Evolutionary conservation across 1,140 invertebrate species (phyloP), one percentile per base, ranked within the genome.

Genomic region (Drosophila equinoxialis): DNA sequence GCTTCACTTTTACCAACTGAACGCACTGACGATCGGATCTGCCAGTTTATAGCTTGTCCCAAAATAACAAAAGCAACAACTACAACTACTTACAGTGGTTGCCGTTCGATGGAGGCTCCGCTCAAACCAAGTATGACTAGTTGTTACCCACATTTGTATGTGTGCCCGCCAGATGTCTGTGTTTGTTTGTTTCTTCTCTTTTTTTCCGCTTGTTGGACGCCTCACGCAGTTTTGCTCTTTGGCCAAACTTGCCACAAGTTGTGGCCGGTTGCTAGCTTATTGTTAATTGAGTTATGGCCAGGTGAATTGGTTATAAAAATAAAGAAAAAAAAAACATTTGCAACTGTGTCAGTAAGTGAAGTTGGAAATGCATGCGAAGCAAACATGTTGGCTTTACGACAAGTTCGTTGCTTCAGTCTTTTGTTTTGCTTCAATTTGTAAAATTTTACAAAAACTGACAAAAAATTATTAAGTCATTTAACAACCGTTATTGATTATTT

Each of bases 1-100:
- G 90, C 81, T 83, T 86, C 74, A 89, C 90, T 91, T 91, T 90
- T 90, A 91, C 90, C 83, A 91, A 91, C 90, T 91, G 90, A 91
- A 86, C 86, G 90, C 77, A 75, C 62, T 74, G 82, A 83, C 90
- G 83, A 91, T 85, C 90, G 89, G 81, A 85, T 87, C 90, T 81
- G 45, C 26, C 81, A 74, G 90, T 90, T 91, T 91, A 91, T 91
- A 91, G 81, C 77, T 71, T 89, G 81, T 78, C 71, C 81, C 80
- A 80, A 90, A 87, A 86, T 77, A 72, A 70, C 71, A 57, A 68
- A 74, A 77, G 57, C 66, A 65, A 76, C 67, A 67, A 39, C 51
- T 74, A 54, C 62, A 68, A 74, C 63, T 26, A 45, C 59, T 35
- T 68, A 59, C 55, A 62, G 37, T 51, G 62, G 57, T 59, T 59